Evolutionary conservation across 2,113 vertebrate genomes (phyloP).

Genomic region (Rutilus rutilus): DNA sequence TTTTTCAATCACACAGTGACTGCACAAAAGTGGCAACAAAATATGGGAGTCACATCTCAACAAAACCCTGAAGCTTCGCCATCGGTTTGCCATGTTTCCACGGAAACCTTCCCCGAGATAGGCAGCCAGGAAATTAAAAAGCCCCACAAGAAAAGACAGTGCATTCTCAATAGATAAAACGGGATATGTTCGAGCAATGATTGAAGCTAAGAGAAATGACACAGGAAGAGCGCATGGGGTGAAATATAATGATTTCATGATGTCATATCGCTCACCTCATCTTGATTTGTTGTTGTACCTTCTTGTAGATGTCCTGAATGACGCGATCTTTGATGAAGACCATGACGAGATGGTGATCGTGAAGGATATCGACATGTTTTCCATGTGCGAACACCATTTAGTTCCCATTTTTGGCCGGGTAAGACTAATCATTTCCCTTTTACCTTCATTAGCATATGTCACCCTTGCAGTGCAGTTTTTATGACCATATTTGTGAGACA

Average conservation of each 20-base stretch:
- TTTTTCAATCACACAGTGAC: neutral
- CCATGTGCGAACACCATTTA: conserved; percentile 98
- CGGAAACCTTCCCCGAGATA: conserved; percentile 64
- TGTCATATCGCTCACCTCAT: neutral
- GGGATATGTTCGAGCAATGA: conserved; percentile 67
- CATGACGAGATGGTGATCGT: conserved; percentile 99
- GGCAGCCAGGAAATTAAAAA: conserved; percentile 79
- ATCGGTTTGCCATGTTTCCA: conserved; percentile 51
- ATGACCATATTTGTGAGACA: neutral
- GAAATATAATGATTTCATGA: conserved; percentile 61
- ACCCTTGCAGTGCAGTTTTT: neutral
- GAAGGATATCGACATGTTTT: conserved; percentile 99
- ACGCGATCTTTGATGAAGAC: conserved; percentile 98
- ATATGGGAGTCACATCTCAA: neutral
- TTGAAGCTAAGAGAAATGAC: conserved; percentile 64
- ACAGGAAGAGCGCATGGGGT: conserved; percentile 57
- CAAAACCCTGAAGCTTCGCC: conserved; percentile 36
- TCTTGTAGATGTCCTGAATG: conserved; percentile 91
- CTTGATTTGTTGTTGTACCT: conserved; percentile 10
- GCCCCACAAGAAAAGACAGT: conserved; percentile 47
- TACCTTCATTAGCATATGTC: neutral
- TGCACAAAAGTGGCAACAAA: neutral
- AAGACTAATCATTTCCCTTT: conserved; percentile 56
- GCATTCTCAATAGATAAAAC: conserved; percentile 68
- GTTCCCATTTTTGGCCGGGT: conserved; percentile 97